Percentiles rank a stretch among this genome's conserved stretches.
These are phyloP conservation scores for Parauchenoglanis punctatus DNA, from an alignment of 2,797 vertebrate genomes.

Conservation along the genomic window DNA sequence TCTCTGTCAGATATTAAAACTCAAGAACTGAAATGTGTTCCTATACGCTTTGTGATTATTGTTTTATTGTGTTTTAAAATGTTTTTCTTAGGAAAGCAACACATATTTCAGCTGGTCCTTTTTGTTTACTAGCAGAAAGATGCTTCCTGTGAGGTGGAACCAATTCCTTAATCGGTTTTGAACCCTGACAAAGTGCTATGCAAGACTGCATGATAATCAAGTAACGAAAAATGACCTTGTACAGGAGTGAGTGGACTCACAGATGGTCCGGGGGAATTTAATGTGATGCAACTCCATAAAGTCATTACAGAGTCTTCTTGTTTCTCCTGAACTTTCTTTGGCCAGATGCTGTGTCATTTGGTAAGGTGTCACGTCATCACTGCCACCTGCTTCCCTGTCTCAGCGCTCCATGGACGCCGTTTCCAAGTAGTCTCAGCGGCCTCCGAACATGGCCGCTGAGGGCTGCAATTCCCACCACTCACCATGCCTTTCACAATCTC, in stretches of 20 bases:
- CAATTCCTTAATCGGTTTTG: neutral
- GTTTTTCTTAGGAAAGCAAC: neutral
- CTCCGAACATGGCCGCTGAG: no score
- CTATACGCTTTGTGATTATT: neutral
- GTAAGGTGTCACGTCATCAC: no score
- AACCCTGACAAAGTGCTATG: neutral
- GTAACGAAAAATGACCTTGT: constrained; percentile 16
- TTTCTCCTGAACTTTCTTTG: constrained; percentile 29
- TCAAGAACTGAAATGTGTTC: neutral
- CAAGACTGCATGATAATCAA: neutral
- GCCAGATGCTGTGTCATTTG: constrained; percentile 42
- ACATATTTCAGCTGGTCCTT: neutral
- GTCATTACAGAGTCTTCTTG: constrained; percentile 34
- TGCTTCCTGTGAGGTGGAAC: neutral
- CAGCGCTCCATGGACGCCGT: no score
- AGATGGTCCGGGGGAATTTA: constrained; percentile 16
- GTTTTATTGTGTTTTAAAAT: neutral
- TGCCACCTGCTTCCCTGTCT: no score
- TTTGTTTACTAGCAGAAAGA: neutral
- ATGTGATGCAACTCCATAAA: constrained; percentile 24
- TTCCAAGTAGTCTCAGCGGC: no score
- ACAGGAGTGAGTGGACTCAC: neutral
- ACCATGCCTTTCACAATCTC: no score
- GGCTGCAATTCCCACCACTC: no score
- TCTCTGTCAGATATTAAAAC: neutral